Conservation (phyloP, 2,797 vertebrate species). For the Chaetodon trifasciatus region DNA sequence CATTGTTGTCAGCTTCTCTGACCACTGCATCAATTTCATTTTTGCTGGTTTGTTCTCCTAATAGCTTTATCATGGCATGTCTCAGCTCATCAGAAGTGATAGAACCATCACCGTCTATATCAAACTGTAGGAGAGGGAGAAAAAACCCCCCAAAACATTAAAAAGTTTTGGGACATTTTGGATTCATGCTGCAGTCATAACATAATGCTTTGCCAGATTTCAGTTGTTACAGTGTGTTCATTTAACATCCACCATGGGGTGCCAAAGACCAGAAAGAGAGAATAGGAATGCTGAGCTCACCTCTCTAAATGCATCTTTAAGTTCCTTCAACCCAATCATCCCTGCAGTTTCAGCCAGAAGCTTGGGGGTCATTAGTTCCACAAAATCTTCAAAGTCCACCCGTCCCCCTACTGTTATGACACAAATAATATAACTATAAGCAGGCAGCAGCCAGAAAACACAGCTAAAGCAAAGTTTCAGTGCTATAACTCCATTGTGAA, state of each 20-base stretch:
- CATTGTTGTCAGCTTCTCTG: conserved; percentile 92
- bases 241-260: conserved; percentile 40
- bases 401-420: conserved; percentile 79
- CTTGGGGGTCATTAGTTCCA: conserved; percentile 86
- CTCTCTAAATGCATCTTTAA: conserved; percentile 87
- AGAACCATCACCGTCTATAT: conserved; percentile 93
- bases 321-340: conserved; percentile 87
- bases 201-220: background rate
- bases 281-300: conserved; percentile 54
- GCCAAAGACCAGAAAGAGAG: conserved; percentile 29
- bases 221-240: background rate
- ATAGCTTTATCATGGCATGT: conserved; percentile 91
- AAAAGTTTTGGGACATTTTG: background rate
- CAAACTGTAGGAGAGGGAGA: conserved; percentile 84
- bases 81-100: conserved; percentile 93
- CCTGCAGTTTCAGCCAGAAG: conserved; percentile 86
- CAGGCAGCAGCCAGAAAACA: background rate
- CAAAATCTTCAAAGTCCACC: conserved; percentile 87
- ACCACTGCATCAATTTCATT: conserved; percentile 94
- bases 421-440: background rate
- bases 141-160: background rate
- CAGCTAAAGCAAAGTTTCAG: background rate
- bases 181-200: background rate
- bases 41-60: conserved; percentile 91
- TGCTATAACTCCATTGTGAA: background rate